Conservation (phyloP, 2,113 vertebrate genomes). For the Hiodon tergisus region DNA sequence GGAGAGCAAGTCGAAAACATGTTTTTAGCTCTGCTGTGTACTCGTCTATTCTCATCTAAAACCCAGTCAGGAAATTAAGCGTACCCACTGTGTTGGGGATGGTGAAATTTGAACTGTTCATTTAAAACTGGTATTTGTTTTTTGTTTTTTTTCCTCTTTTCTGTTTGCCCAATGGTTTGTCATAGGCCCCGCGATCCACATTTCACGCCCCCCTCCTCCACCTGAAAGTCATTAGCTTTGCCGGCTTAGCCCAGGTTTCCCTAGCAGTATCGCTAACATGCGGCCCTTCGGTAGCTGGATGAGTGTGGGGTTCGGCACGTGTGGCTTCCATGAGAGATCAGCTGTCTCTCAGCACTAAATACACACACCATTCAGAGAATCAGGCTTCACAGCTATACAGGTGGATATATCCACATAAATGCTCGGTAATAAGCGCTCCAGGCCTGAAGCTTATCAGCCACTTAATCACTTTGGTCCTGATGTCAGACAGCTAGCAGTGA, state of each 20-base stretch:
- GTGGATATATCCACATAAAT: too few relatives aligned
- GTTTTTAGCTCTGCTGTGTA: constrained; percentile 6
- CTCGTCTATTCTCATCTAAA: background rate
- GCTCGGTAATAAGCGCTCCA: too few relatives aligned
- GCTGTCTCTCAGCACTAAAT: background rate
- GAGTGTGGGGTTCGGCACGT: constrained; percentile 27
- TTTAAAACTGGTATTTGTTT: background rate
- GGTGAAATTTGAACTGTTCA: background rate
- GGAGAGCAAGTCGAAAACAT: background rate
- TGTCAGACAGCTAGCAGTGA: too few relatives aligned
- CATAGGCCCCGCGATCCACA: constrained; percentile 5
- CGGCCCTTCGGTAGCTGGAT: constrained; percentile 43
- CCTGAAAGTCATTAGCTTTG: constrained; percentile 23
- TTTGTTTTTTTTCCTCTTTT: background rate
- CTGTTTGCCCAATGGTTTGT: background rate
- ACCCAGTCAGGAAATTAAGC: background rate
- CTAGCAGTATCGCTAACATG: constrained; percentile 31
- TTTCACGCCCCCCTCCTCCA: constrained; percentile 2
- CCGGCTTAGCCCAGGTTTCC: constrained; percentile 8
- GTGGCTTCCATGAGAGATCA: background rate
- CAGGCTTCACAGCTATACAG: too few relatives aligned
- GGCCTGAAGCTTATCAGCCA: too few relatives aligned
- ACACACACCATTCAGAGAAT: background rate
- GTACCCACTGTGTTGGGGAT: background rate
- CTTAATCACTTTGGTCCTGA: too few relatives aligned